Percentiles rank a stretch among this genome's conserved stretches.
These are phyloP conservation scores for Melanocharis versteri DNA, from an alignment of 2,113 vertebrate species.

Conservation along the genomic window DNA sequence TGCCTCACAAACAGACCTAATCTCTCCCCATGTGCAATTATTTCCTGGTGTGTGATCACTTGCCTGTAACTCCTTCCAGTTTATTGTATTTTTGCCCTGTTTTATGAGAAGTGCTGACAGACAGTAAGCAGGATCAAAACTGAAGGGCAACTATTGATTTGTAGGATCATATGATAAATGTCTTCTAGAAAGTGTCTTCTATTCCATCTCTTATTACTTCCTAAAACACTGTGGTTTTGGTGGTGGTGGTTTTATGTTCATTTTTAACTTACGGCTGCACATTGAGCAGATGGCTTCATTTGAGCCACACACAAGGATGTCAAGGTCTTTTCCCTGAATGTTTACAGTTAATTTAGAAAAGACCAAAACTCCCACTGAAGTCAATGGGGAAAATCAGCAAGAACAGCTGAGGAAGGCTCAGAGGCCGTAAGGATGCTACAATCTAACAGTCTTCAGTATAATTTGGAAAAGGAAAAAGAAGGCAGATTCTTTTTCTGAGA, in stretches of 20 bases:
- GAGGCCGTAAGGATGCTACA: not conserved
- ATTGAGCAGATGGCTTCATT: slow-evolving; percentile 23
- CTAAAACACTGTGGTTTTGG: not conserved
- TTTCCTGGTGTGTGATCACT: not conserved
- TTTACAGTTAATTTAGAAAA: slow-evolving; percentile 25
- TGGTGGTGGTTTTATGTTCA: not conserved
- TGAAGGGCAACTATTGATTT: not conserved
- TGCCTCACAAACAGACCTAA: not conserved
- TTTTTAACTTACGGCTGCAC: not conserved
- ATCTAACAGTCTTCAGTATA: not conserved
- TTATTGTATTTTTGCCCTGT: not conserved
- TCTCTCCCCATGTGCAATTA: not conserved
- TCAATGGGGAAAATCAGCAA: not conserved
- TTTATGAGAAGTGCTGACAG: not conserved
- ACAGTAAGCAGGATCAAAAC: not conserved
- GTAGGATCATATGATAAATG: not conserved
- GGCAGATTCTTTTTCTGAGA: not conserved
- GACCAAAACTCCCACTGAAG: not conserved
- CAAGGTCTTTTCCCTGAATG: slow-evolving; percentile 1
- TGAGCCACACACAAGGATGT: not conserved
- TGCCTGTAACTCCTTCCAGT: not conserved
- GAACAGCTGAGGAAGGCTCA: not conserved
- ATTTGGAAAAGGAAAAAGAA: not conserved
- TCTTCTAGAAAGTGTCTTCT: not conserved
- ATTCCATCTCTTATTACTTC: not conserved